These are phyloP conservation scores for Athene cunicularia DNA, from an alignment of 2,113 vertebrate species.

Conservation along the genomic window DNA sequence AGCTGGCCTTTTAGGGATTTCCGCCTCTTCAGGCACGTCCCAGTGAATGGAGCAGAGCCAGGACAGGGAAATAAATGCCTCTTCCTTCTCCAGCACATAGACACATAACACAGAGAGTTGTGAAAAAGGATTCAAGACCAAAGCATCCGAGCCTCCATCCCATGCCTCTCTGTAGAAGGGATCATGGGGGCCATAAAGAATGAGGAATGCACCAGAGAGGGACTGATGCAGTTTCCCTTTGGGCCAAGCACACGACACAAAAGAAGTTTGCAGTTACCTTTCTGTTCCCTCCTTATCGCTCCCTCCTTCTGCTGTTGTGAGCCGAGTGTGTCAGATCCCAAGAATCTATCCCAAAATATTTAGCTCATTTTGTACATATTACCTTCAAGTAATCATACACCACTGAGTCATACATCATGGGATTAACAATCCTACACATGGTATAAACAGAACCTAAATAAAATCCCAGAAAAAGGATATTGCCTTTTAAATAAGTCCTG, in stretches of 20 bases:
- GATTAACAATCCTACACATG: conserved; percentile 74
- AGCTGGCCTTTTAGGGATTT: neutral
- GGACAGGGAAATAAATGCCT: neutral
- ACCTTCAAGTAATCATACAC: conserved; percentile 73
- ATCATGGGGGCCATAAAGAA: neutral
- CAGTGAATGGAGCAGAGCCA: neutral
- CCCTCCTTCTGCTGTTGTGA: neutral
- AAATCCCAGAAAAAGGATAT: conserved; percentile 76
- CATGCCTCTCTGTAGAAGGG: accelerated
- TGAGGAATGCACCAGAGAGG: neutral
- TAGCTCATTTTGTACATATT: conserved; percentile 59
- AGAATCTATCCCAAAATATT: conserved; percentile 37
- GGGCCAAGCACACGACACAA: neutral
- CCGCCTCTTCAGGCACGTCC: neutral
- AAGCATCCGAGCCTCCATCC: neutral
- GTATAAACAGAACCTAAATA: conserved; percentile 80
- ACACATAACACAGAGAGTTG: neutral
- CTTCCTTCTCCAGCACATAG: neutral
- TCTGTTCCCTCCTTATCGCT: neutral
- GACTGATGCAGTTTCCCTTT: neutral
- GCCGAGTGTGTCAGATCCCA: neutral
- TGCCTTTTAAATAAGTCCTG: conserved; percentile 82
- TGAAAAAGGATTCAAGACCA: neutral
- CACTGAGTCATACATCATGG: conserved; percentile 73
- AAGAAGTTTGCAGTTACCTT: neutral